These are phyloP conservation scores for Pristionchus arcanus DNA, from an alignment of 2,888 invertebrate species.

Conservation along the genomic window DNA sequence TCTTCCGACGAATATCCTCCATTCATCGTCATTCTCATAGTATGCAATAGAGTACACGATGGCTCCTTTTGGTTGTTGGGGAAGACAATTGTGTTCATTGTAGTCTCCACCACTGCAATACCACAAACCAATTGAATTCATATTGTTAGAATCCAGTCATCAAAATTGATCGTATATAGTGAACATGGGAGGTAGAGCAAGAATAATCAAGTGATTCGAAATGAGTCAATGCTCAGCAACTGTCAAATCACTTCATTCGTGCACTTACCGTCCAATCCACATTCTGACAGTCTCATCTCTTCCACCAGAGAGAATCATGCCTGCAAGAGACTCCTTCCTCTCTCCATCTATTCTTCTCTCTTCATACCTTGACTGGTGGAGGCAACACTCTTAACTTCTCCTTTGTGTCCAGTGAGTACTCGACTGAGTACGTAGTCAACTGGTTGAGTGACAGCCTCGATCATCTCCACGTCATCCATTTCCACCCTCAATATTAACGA, in stretches of 20 bases:
- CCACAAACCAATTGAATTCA: neutral
- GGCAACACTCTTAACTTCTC: conserved; percentile 52
- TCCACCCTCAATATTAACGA: neutral
- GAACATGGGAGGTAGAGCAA: no score
- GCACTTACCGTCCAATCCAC: conserved; percentile 64
- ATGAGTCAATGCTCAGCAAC: neutral
- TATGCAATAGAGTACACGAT: conserved; percentile 70
- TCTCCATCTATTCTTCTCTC: neutral
- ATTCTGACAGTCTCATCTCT: conserved; percentile 69
- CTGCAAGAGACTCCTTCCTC: conserved; percentile 45
- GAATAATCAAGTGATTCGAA: no score
- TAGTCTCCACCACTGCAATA: conserved; percentile 62
- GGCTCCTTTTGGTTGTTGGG: conserved; percentile 55
- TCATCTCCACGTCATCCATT: conserved; percentile 56
- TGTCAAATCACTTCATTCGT: neutral
- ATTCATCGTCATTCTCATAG: conserved; percentile 61
- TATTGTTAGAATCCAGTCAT: neutral
- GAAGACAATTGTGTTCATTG: conserved; percentile 24
- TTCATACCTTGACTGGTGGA: conserved; percentile 48
- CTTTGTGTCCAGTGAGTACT: conserved; percentile 51
- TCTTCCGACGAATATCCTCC: conserved; percentile 56
- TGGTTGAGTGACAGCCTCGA: conserved; percentile 48
- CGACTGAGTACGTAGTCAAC: conserved; percentile 27
- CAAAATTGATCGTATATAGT: no score
- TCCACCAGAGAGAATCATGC: conserved; percentile 67